These are phyloP conservation scores for Spisula subtruncata DNA, from an alignment of 2,888 invertebrate species.

Conservation along the genomic window DNA sequence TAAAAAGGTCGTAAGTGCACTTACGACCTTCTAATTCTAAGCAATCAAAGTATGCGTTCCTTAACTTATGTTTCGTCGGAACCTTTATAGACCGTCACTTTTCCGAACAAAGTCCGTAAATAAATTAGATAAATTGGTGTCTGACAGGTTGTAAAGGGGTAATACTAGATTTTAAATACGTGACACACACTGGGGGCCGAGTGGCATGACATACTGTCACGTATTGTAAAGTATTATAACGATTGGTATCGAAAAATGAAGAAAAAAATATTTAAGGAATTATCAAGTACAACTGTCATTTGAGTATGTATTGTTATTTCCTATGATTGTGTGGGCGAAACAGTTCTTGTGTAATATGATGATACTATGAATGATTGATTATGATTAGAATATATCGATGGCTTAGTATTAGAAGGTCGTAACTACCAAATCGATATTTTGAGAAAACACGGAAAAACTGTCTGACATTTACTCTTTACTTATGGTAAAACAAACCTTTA, in stretches of 20 bases:
- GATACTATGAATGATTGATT: background rate
- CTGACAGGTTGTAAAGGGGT: background rate
- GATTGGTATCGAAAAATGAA: background rate
- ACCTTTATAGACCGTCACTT: no score
- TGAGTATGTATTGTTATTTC: background rate
- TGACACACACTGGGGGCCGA: background rate
- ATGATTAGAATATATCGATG: no score
- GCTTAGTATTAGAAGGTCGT: no score
- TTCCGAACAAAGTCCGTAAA: no score
- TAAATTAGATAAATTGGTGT: no score
- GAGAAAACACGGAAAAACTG: no score
- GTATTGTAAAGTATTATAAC: background rate
- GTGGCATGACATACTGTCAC: background rate
- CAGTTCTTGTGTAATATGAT: background rate
- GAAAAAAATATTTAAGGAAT: background rate
- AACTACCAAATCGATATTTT: no score
- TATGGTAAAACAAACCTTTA: no score
- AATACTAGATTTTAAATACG: background rate
- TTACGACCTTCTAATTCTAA: no score
- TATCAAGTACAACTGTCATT: background rate
- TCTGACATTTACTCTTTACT: no score
- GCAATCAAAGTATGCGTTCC: no score
- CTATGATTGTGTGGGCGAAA: background rate
- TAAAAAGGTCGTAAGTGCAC: no score
- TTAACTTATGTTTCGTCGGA: background rate